Base-by-base conservation (phyloP, 2,113 vertebrate species). In the Paraplagusia blochii region DNA sequence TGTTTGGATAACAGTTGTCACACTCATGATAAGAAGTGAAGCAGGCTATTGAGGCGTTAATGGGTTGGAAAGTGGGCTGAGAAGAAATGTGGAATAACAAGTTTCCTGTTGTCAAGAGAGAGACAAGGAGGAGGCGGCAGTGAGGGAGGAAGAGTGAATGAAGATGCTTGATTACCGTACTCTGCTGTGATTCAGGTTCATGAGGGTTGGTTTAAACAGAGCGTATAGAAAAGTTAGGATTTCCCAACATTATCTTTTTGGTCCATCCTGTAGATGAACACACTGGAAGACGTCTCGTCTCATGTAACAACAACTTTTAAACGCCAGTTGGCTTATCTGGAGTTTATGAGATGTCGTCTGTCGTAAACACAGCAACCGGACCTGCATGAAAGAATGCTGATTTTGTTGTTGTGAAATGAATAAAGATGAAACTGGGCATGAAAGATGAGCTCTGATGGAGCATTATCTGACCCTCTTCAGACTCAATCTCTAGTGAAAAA, bases 121-220 rank as follows among this genome's bases (percentile, higher is more conserved):
- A 10, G 9, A 12, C 14, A 16, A 40, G n/a, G 8, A 16, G 54
- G n/a, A 12, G 13, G 22, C 8, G 18, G 6, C 9, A 14, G 7
- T 44, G 58, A 13, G n/a, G 13, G n/a, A 48, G 36, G 11, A 14
- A 38, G 9, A 14, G 45, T n/a, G 47, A 52, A 43, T 54, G 44
- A 54, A 74, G 50, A 42, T 52, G 45, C 48, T 11, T 72, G 72
- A 77, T 74, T 69, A 65, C n/a, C n/a, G n/a, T n/a, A n/a, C 74
- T 53, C 15, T 66, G 48, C n/a, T 53, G 49, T 53, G 53, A 74
- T 53, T 58, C 36, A 44, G 11, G 9, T 56, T 51, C 16, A 65
- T 80, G 60, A 65, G 74, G 75, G 69, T 66, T 59, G 68, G 57
- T 79, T 65, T 58, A 61, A 63, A 47, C 6, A 47, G 10, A 72